Conservation (phyloP, 2,797 vertebrate species). For the Psittacula echo region DNA sequence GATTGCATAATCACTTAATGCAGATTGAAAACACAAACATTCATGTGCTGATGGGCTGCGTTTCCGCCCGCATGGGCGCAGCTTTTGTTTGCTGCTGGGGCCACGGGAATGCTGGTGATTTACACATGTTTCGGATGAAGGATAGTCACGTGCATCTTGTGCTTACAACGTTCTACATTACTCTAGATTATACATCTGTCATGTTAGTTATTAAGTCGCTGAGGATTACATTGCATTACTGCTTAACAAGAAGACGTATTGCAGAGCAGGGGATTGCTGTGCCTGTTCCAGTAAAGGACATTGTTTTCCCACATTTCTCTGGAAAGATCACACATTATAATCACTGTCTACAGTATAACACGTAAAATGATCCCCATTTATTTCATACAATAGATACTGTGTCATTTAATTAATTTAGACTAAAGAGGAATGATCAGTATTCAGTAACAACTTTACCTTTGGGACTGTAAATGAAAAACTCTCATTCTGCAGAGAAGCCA, state of each 20-base stretch:
- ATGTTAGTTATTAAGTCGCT: background rate
- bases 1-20: background rate
- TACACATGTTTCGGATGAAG: background rate
- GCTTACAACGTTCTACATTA: background rate
- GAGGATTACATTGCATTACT: background rate
- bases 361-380: slow-evolving; percentile 67
- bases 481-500: slow-evolving; percentile 23
- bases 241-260: background rate
- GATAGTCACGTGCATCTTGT: background rate
- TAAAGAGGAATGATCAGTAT: slow-evolving; percentile 71
- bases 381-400: slow-evolving; percentile 70
- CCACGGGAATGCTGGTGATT: background rate
- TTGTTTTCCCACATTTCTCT: slow-evolving; percentile 64
- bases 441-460: slow-evolving; percentile 70
- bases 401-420: slow-evolving; percentile 79
- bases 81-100: background rate
- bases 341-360: slow-evolving; percentile 15
- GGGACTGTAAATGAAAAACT: slow-evolving; percentile 63
- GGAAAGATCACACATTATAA: slow-evolving; percentile 64
- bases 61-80: background rate
- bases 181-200: slow-evolving; percentile 18
- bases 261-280: background rate
- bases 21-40: background rate
- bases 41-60: background rate
- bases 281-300: slow-evolving; percentile 24